Percentiles rank a stretch among this genome's conserved stretches.
These are phyloP conservation scores for Apogon hyalosoma DNA, from an alignment of 2,797 vertebrate species.

Conservation along the genomic window DNA sequence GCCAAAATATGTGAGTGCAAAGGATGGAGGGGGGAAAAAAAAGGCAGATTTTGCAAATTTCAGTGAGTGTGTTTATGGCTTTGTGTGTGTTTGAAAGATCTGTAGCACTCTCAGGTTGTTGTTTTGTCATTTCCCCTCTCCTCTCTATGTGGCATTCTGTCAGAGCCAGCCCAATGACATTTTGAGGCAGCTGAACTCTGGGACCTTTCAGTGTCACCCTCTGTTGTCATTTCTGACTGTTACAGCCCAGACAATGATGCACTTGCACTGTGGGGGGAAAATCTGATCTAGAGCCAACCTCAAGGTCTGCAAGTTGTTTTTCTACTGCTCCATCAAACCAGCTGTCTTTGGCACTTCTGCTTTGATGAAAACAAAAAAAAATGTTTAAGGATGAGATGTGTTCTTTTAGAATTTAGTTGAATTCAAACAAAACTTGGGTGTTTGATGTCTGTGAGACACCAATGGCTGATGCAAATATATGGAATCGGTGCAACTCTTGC, in stretches of 20 bases:
- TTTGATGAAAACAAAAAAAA: slow-evolving; percentile 28
- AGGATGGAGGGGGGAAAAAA: neutral
- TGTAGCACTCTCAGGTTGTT: slow-evolving; percentile 54
- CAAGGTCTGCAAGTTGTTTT: slow-evolving; percentile 70
- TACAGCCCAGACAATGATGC: slow-evolving; percentile 74
- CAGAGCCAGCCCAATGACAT: slow-evolving; percentile 69
- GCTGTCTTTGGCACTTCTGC: slow-evolving; percentile 23
- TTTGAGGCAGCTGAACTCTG: slow-evolving; percentile 75
- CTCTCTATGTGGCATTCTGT: slow-evolving; percentile 58
- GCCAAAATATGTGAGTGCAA: neutral
- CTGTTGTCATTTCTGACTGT: slow-evolving; percentile 80
- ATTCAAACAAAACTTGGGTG: slow-evolving; percentile 10
- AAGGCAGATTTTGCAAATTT: slow-evolving; percentile 6
- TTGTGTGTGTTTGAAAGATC: slow-evolving; percentile 28
- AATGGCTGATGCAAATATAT: slow-evolving; percentile 35
- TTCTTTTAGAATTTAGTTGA: slow-evolving; percentile 22
- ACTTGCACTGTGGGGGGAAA: slow-evolving; percentile 57
- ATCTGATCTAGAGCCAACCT: slow-evolving; percentile 66
- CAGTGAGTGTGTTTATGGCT: neutral
- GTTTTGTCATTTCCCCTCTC: slow-evolving; percentile 49
- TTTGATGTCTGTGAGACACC: slow-evolving; percentile 37
- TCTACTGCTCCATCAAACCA: slow-evolving; percentile 57
- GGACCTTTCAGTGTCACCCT: slow-evolving; percentile 77
- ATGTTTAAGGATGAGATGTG: slow-evolving; percentile 20
- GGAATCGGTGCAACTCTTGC: slow-evolving; percentile 24